Conservation (phyloP, 1,140 invertebrate species). For the Pararge aegeria region DNA sequence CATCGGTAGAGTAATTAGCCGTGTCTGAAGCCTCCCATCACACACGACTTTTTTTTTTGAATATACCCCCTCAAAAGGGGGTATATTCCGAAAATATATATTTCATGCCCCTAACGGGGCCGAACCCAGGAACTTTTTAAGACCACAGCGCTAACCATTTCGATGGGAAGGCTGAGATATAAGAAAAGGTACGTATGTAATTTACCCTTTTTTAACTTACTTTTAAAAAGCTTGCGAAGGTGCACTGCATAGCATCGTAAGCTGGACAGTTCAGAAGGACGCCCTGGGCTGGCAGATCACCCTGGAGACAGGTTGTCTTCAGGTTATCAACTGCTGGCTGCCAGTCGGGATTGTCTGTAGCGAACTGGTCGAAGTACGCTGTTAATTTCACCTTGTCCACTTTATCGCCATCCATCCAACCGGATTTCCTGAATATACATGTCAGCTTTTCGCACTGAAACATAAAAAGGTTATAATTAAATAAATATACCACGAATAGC, state of each 20-base stretch:
- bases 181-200: no score
- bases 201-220: no score
- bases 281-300: constrained; percentile 43
- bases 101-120: no score
- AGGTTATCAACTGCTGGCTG: constrained; percentile 34
- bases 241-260: constrained; percentile 50
- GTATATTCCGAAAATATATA: no score
- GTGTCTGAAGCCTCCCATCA: no score
- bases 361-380: constrained; percentile 43
- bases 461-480: constrained; percentile 1
- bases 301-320: constrained; percentile 39
- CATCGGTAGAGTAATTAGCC: no score
- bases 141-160: no score
- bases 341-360: constrained; percentile 43
- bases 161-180: no score
- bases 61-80: no score
- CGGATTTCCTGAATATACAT: constrained; percentile 46
- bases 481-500: neutral
- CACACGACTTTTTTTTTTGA: no score
- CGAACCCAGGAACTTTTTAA: no score
- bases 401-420: constrained; percentile 39
- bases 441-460: constrained; percentile 54
- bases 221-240: constrained; percentile 43
- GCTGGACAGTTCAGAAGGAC: constrained; percentile 49
- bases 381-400: constrained; percentile 43